A percentile compares a stretch with the other conserved stretches of the same genome.
phyloP scores from a whole-genome alignment of 2,797 vertebrate species.

The Pteronotus mesoamericanus region DNA sequence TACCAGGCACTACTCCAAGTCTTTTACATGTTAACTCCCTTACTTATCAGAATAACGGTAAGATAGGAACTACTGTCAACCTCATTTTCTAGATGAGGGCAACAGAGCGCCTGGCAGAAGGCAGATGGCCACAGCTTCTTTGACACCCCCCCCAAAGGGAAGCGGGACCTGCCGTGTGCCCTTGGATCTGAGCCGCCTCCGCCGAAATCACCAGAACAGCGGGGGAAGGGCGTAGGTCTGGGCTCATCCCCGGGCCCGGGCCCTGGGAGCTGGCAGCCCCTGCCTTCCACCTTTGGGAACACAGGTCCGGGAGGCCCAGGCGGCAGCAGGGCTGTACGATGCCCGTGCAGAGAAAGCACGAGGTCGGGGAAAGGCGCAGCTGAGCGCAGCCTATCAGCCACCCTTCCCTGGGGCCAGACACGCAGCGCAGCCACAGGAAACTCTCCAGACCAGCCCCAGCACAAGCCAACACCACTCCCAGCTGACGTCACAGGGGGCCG shows the following conservation, averaged over 20 bases:
- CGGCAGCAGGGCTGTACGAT: neutral
- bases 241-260: neutral
- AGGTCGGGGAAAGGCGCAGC: neutral
- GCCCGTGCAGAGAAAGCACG: neutral
- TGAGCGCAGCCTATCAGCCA: neutral
- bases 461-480: neutral
- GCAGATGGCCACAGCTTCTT: neutral
- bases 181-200: neutral
- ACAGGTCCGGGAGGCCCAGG: neutral
- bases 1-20: neutral
- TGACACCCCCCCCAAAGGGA: neutral
- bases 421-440: neutral
- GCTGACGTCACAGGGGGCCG: no score
- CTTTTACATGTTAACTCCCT: neutral
- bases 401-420: neutral
- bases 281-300: neutral
- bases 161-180: neutral
- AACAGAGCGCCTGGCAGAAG: neutral
- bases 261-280: neutral
- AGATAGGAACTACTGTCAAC: neutral
- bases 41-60: neutral
- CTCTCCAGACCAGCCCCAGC: neutral
- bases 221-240: neutral
- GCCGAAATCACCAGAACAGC: neutral
- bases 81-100: neutral